These are phyloP conservation scores for Craseonycteris thonglongyai DNA, from an alignment of 2,113 vertebrate species.

Conservation along the genomic window DNA sequence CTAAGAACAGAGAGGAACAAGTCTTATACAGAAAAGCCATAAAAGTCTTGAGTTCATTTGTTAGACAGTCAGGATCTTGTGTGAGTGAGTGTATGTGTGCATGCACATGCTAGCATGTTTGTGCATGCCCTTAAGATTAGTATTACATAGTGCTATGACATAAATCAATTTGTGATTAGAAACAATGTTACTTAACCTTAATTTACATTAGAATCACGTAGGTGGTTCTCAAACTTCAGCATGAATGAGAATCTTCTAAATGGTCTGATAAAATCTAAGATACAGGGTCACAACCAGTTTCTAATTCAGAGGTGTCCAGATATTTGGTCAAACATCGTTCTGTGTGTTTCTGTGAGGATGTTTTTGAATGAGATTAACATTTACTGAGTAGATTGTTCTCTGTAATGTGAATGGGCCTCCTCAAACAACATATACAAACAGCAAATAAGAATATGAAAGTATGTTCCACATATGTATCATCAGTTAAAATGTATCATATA, in stretches of 20 bases:
- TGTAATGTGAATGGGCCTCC: neutral
- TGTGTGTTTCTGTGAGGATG: neutral
- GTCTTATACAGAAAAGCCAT: neutral
- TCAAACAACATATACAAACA: neutral
- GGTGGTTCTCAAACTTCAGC: neutral
- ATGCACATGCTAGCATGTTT: accelerated
- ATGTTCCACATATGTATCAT: neutral
- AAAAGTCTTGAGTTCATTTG: neutral
- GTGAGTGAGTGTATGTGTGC: accelerated
- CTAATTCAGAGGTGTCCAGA: neutral
- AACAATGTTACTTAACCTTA: neutral
- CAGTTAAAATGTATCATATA: neutral
- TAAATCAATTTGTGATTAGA: neutral
- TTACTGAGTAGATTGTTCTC: neutral
- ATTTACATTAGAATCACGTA: neutral
- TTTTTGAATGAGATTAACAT: neutral
- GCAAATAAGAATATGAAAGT: neutral
- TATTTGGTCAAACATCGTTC: neutral
- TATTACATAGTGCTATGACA: neutral
- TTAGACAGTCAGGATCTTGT: neutral
- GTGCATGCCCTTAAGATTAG: neutral
- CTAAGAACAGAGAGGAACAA: neutral
- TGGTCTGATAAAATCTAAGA: accelerated
- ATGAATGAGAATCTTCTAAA: neutral
- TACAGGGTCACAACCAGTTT: neutral